Base-by-base conservation (phyloP, 2,113 vertebrate species). In the Pedetes capensis region DNA sequence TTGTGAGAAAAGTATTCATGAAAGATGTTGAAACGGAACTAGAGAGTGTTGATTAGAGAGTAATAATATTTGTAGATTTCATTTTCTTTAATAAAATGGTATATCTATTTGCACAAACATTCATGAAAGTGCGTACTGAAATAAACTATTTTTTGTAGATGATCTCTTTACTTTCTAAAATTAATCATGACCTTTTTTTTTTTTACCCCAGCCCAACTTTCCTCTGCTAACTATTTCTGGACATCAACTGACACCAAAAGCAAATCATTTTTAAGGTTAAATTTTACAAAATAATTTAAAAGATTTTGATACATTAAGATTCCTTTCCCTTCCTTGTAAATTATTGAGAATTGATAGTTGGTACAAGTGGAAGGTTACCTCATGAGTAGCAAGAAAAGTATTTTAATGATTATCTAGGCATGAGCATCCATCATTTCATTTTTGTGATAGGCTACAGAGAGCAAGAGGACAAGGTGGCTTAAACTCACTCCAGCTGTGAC, bases 401-500 rank as follows among this genome's bases (percentile, higher is more conserved):
- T 93, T 95, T 96, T 91, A 93, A 91, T 29, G 57, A 74, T 91
- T 37, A 74, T 93, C 72, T 94, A 51, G 81, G 42, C 66, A 29
- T 57, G 57, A 71, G 17, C 49, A 85, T 91, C 20, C 59, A 92
- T 97, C 74, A 94, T 95, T 97, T 98, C 95, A 93, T 76, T 98
- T 95, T 91, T 93, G 89, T 93, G 93, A 74, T 93, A 95, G 82
- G 96, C 75, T 42, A 91, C 66, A 95, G 87, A 96, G 79, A 95
- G 44, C 29, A 94, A 91, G 61, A 94, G 90, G 72, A 96, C 80
- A 93, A 87, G 94, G 4, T 47, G 94, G 81, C 87, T 96, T 95
- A 97, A 98, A 97, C 66, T 97, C 75, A 92, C 94, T 98, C 96
- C 96, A 89, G 91, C 97, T 98, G 87, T 83, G 87, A 83, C 47